Conservation (phyloP, 2,888 invertebrate species). For the Cacoxenus indagator region DNA sequence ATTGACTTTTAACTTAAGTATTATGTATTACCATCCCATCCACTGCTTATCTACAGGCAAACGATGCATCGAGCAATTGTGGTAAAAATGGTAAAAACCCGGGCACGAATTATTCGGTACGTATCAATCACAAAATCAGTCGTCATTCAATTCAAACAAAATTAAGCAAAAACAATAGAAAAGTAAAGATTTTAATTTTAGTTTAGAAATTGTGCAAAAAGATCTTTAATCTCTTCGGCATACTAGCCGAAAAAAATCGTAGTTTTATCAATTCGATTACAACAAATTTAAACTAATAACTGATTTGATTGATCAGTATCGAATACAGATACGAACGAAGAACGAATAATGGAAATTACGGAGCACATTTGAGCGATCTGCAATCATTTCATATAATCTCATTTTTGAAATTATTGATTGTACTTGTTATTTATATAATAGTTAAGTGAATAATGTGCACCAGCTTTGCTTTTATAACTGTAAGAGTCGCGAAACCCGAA, state of each 20-base stretch:
- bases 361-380: background rate
- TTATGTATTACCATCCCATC: conserved; percentile 65
- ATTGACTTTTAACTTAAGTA: conserved; percentile 38
- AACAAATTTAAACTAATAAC: conserved; percentile 41
- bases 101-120: conserved; percentile 72
- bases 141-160: conserved; percentile 20
- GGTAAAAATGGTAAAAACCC: conserved; percentile 71
- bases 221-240: background rate
- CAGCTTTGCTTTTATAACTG: background rate
- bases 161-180: conserved; percentile 18
- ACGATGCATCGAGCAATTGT: conserved; percentile 70
- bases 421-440: background rate
- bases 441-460: conserved; percentile 13
- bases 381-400: background rate
- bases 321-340: conserved; percentile 61
- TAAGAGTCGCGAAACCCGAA: background rate
- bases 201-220: conserved; percentile 13
- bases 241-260: conserved; percentile 32
- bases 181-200: background rate
- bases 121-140: conserved; percentile 72
- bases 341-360: background rate
- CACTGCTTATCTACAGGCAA: conserved; percentile 71
- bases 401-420: background rate
- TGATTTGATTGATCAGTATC: conserved; percentile 73
- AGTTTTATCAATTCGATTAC: background rate